phyloP scores from a whole-genome alignment of 2,888 invertebrate species.

The Lasioglossum pauxillum region DNA sequence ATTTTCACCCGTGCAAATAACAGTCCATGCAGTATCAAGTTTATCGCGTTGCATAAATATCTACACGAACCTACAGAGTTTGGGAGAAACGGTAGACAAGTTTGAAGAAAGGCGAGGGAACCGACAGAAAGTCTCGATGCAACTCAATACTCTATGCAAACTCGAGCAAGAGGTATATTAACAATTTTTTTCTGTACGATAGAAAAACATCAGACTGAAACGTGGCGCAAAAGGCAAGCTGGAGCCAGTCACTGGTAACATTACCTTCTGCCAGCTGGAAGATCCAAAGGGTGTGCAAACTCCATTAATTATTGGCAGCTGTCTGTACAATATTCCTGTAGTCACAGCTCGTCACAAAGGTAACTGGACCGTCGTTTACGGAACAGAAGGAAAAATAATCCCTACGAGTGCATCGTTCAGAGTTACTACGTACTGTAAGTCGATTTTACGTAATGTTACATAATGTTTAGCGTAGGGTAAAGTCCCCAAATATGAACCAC shows the following conservation, averaged over 20 bases:
- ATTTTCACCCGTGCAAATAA: neutral
- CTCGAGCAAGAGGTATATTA: neutral
- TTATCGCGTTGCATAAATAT: neutral
- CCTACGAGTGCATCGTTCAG: conserved; percentile 54
- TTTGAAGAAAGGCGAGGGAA: no score
- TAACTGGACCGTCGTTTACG: conserved; percentile 75
- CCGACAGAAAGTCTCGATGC: neutral
- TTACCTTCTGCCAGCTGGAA: conserved; percentile 69
- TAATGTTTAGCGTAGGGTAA: neutral
- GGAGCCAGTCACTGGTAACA: neutral
- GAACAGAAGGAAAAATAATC: conserved; percentile 52
- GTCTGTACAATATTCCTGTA: conserved; percentile 60
- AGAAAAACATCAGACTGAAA: neutral
- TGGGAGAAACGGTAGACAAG: no score
- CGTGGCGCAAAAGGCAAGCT: neutral
- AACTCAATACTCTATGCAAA: neutral
- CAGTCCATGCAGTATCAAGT: neutral
- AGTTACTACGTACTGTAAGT: conserved; percentile 71
- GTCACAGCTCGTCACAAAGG: conserved; percentile 74
- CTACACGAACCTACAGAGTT: no score
- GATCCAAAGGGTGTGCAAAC: conserved; percentile 71
- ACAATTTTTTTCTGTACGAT: neutral
- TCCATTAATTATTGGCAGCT: conserved; percentile 56
- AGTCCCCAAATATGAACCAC: no score
- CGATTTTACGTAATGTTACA: neutral